A percentile compares a stretch with the other conserved stretches of the same genome.
These are phyloP conservation scores for Zoanthus sansibaricus DNA, from an alignment of 92 coral and sea anemone species.

Conservation along the genomic window DNA sequence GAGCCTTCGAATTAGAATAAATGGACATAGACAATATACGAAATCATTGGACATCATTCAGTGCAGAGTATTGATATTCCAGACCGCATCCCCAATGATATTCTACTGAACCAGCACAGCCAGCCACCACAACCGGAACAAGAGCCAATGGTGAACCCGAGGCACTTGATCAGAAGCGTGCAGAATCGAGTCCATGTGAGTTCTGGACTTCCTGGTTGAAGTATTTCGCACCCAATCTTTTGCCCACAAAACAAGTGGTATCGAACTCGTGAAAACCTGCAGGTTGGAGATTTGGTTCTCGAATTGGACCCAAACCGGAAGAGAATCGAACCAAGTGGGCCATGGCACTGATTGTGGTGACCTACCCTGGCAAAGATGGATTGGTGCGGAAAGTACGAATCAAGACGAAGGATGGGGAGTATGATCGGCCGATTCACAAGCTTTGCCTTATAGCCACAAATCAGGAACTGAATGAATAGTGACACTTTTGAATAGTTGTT, in stretches of 20 bases:
- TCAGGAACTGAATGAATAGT: slow-evolving; percentile 16
- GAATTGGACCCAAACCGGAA: slow-evolving; percentile 53
- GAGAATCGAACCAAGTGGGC: slow-evolving; percentile 44
- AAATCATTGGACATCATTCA: no score
- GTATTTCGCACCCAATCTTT: slow-evolving; percentile 35
- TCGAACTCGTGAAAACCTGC: slow-evolving; percentile 43
- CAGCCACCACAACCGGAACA: slow-evolving; percentile 44
- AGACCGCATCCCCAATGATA: slow-evolving; percentile 43
- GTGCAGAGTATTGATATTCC: no score
- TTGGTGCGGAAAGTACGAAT: slow-evolving; percentile 69
- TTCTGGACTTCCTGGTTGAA: slow-evolving; percentile 45
- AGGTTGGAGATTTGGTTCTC: slow-evolving; percentile 40
- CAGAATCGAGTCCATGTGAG: background rate
- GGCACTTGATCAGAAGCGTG: slow-evolving; percentile 6
- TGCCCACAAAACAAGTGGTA: slow-evolving; percentile 38
- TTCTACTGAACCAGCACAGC: slow-evolving; percentile 55
- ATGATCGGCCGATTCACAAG: slow-evolving; percentile 60
- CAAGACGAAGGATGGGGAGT: slow-evolving; percentile 58
- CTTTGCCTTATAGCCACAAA: slow-evolving; percentile 51
- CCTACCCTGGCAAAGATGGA: slow-evolving; percentile 71
- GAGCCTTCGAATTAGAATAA: no score
- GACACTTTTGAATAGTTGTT: slow-evolving; percentile 3
- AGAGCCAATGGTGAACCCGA: slow-evolving; percentile 44
- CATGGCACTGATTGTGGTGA: slow-evolving; percentile 54
- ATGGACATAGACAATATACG: no score